Evolutionary conservation across 1,140 invertebrate species (phyloP).

Genomic region (Drosophila asahinai): DNA sequence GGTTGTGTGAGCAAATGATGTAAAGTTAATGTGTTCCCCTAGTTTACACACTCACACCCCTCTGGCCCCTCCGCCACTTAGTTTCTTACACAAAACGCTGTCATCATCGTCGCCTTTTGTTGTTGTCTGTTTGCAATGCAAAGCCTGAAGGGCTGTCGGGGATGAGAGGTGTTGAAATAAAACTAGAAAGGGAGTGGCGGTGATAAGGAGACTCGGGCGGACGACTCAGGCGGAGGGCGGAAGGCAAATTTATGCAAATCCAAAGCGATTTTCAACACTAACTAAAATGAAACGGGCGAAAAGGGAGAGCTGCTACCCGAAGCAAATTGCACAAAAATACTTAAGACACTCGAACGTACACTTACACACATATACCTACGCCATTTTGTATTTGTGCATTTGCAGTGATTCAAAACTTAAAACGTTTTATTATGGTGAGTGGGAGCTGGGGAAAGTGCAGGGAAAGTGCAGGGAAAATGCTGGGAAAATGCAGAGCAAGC

Average conservation of each 20-base stretch:
- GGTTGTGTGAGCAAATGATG: constrained; percentile 19
- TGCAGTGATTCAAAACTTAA: constrained; percentile 72
- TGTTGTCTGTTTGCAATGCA: constrained; percentile 41
- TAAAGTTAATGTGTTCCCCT: constrained; percentile 35
- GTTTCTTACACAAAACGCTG: constrained; percentile 45
- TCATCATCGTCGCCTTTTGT: constrained; percentile 34
- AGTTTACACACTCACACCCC: not conserved
- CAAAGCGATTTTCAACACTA: constrained; percentile 82
- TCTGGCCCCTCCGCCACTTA: not conserved
- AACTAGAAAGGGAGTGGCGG: not conserved
- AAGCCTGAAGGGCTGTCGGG: constrained; percentile 23
- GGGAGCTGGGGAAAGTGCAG: constrained; percentile 8
- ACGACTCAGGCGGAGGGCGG: not conserved
- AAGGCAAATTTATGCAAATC: constrained; percentile 81
- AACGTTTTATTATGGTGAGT: constrained; percentile 41
- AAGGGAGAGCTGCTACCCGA: not conserved
- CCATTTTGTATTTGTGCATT: constrained; percentile 66
- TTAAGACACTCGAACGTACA: constrained; percentile 59
- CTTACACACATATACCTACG: constrained; percentile 32
- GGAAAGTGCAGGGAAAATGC: constrained; percentile 12
- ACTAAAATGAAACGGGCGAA: constrained; percentile 70
- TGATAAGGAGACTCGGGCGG: not conserved
- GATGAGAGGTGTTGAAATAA: constrained; percentile 30
- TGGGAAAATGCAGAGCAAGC: not conserved
- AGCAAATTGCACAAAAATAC: constrained; percentile 81